Conservation (phyloP, 2,888 invertebrate genomes). For the Fragum whitleyi region DNA sequence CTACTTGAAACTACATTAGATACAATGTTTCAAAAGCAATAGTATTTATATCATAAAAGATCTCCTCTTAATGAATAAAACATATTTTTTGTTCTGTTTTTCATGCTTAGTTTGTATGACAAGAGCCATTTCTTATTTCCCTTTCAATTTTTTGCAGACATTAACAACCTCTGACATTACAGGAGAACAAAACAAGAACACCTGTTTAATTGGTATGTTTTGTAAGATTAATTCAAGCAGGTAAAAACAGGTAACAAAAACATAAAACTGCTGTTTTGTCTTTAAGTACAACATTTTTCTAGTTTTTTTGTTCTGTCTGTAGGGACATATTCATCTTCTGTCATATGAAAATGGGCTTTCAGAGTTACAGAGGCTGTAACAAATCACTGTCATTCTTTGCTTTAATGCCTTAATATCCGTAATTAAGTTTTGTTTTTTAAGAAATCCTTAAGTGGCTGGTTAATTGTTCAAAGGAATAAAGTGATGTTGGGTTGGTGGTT, state of each 20-base stretch:
- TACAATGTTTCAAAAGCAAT: no score
- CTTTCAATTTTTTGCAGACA: not conserved
- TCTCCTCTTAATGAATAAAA: no score
- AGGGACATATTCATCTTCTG: not conserved
- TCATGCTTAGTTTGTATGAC: not conserved
- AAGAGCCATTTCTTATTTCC: slow-evolving; percentile 8
- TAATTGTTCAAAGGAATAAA: no score
- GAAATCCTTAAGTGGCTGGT: no score
- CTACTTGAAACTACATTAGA: no score
- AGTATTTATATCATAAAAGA: no score
- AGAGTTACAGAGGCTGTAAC: no score
- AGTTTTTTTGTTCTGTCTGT: not conserved
- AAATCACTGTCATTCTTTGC: no score
- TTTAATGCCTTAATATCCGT: no score
- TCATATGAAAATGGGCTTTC: no score
- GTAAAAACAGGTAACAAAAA: not conserved
- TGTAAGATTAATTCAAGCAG: slow-evolving; percentile 8
- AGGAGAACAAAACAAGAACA: slow-evolving; percentile 17
- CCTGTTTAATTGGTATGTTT: slow-evolving; percentile 16
- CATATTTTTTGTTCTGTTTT: not conserved
- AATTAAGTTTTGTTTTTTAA: no score
- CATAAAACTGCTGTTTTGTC: not conserved
- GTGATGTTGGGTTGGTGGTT: no score
- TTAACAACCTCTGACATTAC: slow-evolving; percentile 12
- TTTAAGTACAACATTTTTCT: not conserved